Evolutionary conservation across 2,888 invertebrate genomes (phyloP).

Genomic region (Horisme vitalbata): DNA sequence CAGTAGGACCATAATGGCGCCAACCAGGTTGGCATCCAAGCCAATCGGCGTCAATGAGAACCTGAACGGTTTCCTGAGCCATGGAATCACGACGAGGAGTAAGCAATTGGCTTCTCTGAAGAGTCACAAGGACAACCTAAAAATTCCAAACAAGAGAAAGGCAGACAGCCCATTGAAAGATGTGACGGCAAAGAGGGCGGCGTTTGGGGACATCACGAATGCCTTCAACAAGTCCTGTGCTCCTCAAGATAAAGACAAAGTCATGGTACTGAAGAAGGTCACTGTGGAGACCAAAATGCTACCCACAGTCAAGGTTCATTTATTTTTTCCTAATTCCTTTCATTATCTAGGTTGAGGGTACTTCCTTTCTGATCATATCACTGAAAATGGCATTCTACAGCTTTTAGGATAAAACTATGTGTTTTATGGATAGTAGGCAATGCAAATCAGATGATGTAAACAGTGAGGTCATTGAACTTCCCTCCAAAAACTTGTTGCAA

Average conservation of each 20-base stretch:
- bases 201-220: slow-evolving; percentile 94
- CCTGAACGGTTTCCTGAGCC: slow-evolving; percentile 68
- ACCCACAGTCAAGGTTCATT: slow-evolving; percentile 69
- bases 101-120: slow-evolving; percentile 80
- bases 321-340: slow-evolving; percentile 28
- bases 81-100: slow-evolving; percentile 85
- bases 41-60: slow-evolving; percentile 75
- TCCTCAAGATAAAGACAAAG: slow-evolving; percentile 65
- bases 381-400: neutral
- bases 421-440: neutral
- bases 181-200: slow-evolving; percentile 89
- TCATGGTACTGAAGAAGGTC: slow-evolving; percentile 72
- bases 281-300: slow-evolving; percentile 77
- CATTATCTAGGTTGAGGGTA: slow-evolving; percentile 43
- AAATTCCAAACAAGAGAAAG: slow-evolving; percentile 88
- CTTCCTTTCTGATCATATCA: slow-evolving; percentile 5
- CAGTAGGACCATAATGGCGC: slow-evolving; percentile 82
- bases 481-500: slow-evolving; percentile 50
- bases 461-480: slow-evolving; percentile 57
- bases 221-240: slow-evolving; percentile 76
- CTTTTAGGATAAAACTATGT: slow-evolving; percentile 7
- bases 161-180: slow-evolving; percentile 91
- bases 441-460: slow-evolving; percentile 8
- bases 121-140: slow-evolving; percentile 67
- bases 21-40: slow-evolving; percentile 82